Percentiles rank a stretch among this genome's conserved stretches.
These are phyloP conservation scores for Fissipunctia ypsillon DNA, from an alignment of 2,888 invertebrate genomes.

Conservation along the genomic window DNA sequence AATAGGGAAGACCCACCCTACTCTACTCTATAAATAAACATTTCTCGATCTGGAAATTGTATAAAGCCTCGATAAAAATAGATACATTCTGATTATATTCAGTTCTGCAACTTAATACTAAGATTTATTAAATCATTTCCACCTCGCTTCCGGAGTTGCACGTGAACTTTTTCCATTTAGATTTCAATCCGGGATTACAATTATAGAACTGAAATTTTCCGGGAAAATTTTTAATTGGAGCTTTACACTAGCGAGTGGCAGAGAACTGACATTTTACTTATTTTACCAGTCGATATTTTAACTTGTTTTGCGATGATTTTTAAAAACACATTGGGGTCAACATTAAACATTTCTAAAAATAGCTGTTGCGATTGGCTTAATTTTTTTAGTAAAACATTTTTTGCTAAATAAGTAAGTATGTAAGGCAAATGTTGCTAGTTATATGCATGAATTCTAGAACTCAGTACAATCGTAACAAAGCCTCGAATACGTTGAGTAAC, in stretches of 20 bases:
- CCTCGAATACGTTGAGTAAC: not conserved
- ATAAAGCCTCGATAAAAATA: conserved; percentile 21
- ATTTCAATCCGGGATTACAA: conserved; percentile 60
- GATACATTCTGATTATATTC: not conserved
- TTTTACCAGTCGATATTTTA: not conserved
- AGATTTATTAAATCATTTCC: conserved; percentile 53
- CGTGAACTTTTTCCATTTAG: conserved; percentile 61
- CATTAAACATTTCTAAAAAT: too few species aligned
- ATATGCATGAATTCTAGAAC: not conserved
- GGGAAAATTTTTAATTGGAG: conserved; percentile 47
- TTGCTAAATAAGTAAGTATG: not conserved
- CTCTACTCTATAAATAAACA: conserved; percentile 20
- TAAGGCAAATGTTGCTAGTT: not conserved
- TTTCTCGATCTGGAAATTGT: not conserved
- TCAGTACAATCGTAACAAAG: not conserved
- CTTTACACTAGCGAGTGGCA: not conserved
- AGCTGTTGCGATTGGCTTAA: too few species aligned
- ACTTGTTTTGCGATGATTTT: not conserved
- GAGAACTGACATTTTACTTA: conserved; percentile 7
- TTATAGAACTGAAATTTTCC: conserved; percentile 42
- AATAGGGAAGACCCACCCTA: not conserved
- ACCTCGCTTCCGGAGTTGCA: conserved; percentile 27
- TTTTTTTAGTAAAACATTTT: not conserved
- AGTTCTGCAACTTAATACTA: conserved; percentile 23
- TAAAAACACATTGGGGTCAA: not conserved